A percentile compares a stretch with the other conserved stretches of the same genome.
These are phyloP conservation scores for Aspidoscelis tigris DNA, from an alignment of 2,113 vertebrate species.

Conservation along the genomic window DNA sequence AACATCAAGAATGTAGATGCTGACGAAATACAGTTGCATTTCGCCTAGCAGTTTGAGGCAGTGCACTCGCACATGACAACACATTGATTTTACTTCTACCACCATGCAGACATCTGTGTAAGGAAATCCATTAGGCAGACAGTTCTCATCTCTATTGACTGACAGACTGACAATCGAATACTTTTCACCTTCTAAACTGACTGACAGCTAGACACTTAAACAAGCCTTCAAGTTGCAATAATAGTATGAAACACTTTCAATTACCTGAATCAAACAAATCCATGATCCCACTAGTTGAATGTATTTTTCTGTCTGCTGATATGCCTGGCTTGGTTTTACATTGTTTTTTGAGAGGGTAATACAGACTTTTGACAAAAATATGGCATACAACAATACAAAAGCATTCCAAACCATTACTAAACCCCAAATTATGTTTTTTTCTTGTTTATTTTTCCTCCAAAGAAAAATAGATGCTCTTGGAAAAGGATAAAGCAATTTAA, in stretches of 20 bases:
- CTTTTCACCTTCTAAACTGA: conserved; percentile 94
- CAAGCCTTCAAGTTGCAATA: conserved; percentile 95
- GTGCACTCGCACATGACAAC: conserved; percentile 93
- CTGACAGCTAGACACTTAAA: conserved; percentile 97
- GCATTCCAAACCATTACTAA: conserved; percentile 61
- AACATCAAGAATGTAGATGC: conserved; percentile 77
- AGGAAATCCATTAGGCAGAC: conserved; percentile 99
- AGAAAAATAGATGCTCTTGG: conserved; percentile 35
- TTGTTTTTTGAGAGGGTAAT: conserved; percentile 71
- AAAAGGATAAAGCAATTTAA: conserved; percentile 10
- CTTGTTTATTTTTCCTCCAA: conserved; percentile 38
- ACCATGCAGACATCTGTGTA: conserved; percentile 92
- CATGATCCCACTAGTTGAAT: conserved; percentile 89
- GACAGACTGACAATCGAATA: conserved; percentile 97
- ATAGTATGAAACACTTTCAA: conserved; percentile 98
- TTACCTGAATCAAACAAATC: conserved; percentile 98
- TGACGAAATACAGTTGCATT: conserved; percentile 84
- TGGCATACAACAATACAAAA: conserved; percentile 56
- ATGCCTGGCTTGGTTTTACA: conserved; percentile 77
- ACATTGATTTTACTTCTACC: conserved; percentile 98
- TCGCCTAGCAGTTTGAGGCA: conserved; percentile 90
- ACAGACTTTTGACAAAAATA: conserved; percentile 66
- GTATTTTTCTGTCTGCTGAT: conserved; percentile 79
- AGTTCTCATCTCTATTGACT: conserved; percentile 98
- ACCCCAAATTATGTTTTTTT: conserved; percentile 48